phyloP scores from a whole-genome alignment of 2,113 vertebrate genomes.

The Meleagris gallopavo region DNA sequence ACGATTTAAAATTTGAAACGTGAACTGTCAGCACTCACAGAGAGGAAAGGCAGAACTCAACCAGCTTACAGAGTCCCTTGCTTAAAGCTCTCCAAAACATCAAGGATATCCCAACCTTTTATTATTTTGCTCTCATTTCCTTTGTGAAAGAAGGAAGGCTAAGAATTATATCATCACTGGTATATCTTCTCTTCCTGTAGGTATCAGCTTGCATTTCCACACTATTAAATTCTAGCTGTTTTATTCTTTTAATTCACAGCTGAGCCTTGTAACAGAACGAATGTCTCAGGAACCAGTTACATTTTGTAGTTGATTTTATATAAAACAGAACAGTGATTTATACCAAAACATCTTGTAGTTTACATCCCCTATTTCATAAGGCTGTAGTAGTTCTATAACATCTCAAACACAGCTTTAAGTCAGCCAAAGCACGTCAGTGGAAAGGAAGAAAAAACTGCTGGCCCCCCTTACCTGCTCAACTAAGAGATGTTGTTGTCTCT shows the following conservation, averaged over 20 bases:
- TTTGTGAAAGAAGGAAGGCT: neutral
- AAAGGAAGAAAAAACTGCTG: neutral
- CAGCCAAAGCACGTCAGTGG: neutral
- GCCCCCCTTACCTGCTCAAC: constrained; percentile 87
- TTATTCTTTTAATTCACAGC: neutral
- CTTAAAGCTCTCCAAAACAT: neutral
- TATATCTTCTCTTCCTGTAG: neutral
- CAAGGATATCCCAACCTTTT: neutral
- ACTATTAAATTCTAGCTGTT: neutral
- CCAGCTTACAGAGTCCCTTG: neutral
- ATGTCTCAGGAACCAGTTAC: neutral
- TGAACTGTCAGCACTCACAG: neutral
- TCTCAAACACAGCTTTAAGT: neutral
- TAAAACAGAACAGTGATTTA: neutral
- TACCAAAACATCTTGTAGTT: neutral
- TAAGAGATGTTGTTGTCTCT: constrained; percentile 89
- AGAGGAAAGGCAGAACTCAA: neutral
- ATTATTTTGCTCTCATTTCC: neutral
- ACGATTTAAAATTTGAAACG: neutral
- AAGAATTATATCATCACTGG: neutral
- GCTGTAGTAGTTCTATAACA: neutral
- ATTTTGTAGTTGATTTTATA: neutral
- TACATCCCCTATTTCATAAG: neutral
- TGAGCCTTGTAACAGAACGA: neutral
- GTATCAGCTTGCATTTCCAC: neutral